Evolutionary conservation across 1,140 invertebrate species (phyloP).

Genomic region (Drosophila subpulchrella): DNA sequence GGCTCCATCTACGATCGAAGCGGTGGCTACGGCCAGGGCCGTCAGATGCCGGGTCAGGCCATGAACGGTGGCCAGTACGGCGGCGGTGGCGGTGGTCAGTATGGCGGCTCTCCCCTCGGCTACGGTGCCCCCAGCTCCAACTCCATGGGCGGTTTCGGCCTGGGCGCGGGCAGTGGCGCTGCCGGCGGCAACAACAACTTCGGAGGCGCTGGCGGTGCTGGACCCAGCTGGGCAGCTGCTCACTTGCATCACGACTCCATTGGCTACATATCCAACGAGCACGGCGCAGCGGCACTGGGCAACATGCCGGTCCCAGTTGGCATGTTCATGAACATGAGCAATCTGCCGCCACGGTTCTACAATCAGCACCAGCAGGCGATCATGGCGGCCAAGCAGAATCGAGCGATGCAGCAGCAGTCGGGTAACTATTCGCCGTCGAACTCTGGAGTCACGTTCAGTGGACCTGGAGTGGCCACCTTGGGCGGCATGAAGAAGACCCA

Average conservation of each 20-base stretch:
- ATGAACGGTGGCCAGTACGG: constrained; percentile 37
- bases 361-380: constrained; percentile 90
- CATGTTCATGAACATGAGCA: constrained; percentile 97
- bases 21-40: constrained; percentile 80
- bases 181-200: constrained; percentile 34
- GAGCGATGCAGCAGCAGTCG: constrained; percentile 27
- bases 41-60: constrained; percentile 73
- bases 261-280: constrained; percentile 95
- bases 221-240: constrained; percentile 39
- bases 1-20: constrained; percentile 90
- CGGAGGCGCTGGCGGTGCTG: constrained; percentile 2
- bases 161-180: constrained; percentile 44
- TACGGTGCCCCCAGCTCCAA: constrained; percentile 60
- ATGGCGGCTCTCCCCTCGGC: constrained; percentile 1
- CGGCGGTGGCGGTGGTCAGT: constrained; percentile 8
- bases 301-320: constrained; percentile 96
- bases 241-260: constrained; percentile 94
- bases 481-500: constrained; percentile 43
- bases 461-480: background rate
- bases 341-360: constrained; percentile 94
- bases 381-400: constrained; percentile 84
- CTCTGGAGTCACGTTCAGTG: background rate
- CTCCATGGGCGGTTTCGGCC: constrained; percentile 56
- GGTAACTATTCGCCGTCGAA: constrained; percentile 2
- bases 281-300: constrained; percentile 90